Conservation (phyloP, 1,140 invertebrate genomes). For the Tetranychus urticae region DNA sequence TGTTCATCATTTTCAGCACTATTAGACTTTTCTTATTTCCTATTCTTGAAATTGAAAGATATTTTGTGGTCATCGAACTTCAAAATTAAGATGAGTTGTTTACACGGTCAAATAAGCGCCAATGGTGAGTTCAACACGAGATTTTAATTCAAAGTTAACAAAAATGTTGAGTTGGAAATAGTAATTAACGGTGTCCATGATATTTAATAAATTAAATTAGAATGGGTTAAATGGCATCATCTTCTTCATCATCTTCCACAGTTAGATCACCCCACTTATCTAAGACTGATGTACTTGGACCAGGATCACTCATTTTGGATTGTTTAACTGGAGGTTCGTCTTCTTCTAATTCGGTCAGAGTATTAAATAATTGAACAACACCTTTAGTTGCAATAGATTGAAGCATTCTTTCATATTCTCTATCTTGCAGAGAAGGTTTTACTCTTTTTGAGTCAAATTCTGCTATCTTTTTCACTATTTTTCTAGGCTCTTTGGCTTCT, state of each 20-base stretch:
- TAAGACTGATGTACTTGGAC: background rate
- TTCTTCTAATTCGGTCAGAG: background rate
- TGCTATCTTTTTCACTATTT: background rate
- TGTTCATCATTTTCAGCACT: too few relatives aligned
- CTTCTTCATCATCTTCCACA: background rate
- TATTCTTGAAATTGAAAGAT: too few relatives aligned
- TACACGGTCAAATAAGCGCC: too few relatives aligned
- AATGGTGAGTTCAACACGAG: too few relatives aligned
- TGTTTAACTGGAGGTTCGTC: background rate
- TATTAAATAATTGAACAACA: constrained; percentile 71
- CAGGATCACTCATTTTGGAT: background rate
- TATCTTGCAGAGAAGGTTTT: constrained; percentile 45
- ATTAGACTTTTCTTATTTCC: too few relatives aligned
- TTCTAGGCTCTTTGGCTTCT: background rate
- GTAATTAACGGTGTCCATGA: too few relatives aligned
- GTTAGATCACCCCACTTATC: background rate
- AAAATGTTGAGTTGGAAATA: too few relatives aligned
- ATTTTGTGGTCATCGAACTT: too few relatives aligned
- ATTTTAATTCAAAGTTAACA: too few relatives aligned
- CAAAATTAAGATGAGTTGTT: too few relatives aligned
- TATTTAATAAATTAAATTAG: too few relatives aligned
- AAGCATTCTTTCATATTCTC: constrained; percentile 41
- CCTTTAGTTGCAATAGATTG: constrained; percentile 62
- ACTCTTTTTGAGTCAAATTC: constrained; percentile 20
- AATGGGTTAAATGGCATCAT: too few relatives aligned